These are phyloP conservation scores for Ceryle rudis DNA, from an alignment of 2,797 vertebrate species.

Conservation along the genomic window DNA sequence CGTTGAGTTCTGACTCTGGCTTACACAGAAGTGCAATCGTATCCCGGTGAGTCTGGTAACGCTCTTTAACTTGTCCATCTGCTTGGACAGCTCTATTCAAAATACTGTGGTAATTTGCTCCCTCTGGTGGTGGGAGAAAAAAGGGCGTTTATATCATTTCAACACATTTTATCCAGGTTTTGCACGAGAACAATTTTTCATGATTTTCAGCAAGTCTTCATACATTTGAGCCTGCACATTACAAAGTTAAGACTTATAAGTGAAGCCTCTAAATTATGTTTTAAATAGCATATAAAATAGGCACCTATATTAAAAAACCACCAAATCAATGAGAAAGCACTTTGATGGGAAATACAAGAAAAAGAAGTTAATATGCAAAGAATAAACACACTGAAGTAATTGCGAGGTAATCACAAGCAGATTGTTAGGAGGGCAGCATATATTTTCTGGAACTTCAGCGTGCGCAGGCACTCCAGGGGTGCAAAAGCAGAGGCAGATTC, in stretches of 20 bases:
- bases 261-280: background rate
- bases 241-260: background rate
- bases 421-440: background rate
- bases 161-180: background rate
- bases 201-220: background rate
- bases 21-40: conserved; percentile 94
- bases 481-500: background rate
- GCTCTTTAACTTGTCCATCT: conserved; percentile 93
- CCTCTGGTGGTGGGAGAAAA: conserved; percentile 83
- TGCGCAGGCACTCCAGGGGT: fast-evolving
- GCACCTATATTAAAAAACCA: background rate
- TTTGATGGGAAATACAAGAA: background rate
- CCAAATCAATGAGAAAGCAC: background rate
- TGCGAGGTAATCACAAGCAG: background rate
- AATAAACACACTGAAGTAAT: background rate
- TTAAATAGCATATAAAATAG: background rate
- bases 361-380: background rate
- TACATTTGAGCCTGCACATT: background rate
- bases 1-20: conserved; percentile 88
- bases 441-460: background rate
- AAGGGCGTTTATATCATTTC: fast-evolving
- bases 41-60: conserved; percentile 91
- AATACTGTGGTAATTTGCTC: conserved; percentile 85
- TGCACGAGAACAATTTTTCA: background rate
- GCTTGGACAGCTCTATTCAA: conserved; percentile 93